Evolutionary conservation across 2,113 vertebrate genomes (phyloP).

Genomic region (Panthera leo): DNA sequence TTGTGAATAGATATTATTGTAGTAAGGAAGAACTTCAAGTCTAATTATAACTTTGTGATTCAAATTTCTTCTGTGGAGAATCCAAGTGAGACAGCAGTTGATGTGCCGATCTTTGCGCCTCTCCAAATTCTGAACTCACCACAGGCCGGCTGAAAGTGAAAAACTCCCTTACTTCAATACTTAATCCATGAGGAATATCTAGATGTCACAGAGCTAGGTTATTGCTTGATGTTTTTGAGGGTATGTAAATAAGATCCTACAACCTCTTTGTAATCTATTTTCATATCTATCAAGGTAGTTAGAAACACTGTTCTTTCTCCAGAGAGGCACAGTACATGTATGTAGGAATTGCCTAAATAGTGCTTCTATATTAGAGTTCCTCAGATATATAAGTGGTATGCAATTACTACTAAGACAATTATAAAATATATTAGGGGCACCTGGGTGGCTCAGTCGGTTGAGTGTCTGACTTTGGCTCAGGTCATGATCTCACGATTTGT

Average conservation of each 20-base stretch:
- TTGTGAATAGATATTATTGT: background rate
- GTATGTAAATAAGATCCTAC: background rate
- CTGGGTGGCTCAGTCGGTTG: no score
- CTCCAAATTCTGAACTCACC: background rate
- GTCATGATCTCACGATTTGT: no score
- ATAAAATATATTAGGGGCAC: background rate
- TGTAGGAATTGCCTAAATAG: background rate
- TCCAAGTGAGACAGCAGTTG: background rate
- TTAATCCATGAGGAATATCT: background rate
- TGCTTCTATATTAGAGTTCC: background rate
- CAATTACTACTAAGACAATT: background rate
- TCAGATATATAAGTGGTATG: background rate
- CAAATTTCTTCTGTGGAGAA: background rate
- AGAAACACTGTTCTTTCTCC: background rate
- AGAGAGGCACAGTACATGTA: background rate
- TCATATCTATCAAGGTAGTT: background rate
- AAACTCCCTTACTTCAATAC: background rate
- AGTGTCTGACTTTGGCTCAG: no score
- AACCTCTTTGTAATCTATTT: background rate
- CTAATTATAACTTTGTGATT: constrained; percentile 25
- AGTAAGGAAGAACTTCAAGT: background rate
- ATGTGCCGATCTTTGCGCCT: background rate
- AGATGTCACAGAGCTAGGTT: background rate
- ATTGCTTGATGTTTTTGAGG: background rate
- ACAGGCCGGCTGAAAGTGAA: background rate